Percentiles rank a stretch among this genome's conserved stretches.
These are phyloP conservation scores for Callaeas wilsoni DNA, from an alignment of 2,113 vertebrate species.

Conservation along the genomic window DNA sequence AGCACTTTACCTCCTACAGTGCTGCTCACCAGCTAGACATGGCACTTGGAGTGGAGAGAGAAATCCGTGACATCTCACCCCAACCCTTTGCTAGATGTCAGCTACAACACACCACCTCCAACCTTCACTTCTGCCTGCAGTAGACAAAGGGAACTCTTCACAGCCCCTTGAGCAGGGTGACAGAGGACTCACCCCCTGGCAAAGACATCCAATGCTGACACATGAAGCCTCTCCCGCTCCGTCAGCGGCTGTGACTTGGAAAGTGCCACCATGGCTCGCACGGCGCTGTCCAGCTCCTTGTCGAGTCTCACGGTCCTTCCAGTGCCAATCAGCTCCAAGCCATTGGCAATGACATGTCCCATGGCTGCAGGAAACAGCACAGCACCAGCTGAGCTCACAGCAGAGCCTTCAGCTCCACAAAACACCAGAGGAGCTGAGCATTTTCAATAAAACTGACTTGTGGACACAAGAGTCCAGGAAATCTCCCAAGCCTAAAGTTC, in stretches of 20 bases:
- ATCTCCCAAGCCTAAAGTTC: not conserved
- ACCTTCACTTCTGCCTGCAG: not conserved
- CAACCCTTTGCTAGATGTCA: not conserved
- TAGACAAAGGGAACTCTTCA: not conserved
- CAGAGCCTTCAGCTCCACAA: not conserved
- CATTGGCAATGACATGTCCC: constrained; percentile 86
- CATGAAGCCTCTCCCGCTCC: constrained; percentile 82
- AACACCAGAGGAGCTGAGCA: not conserved
- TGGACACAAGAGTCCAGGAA: not conserved
- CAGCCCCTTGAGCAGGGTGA: not conserved
- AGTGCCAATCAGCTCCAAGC: constrained; percentile 81
- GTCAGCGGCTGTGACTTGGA: constrained; percentile 77
- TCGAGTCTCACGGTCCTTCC: constrained; percentile 74
- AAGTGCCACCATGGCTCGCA: constrained; percentile 76
- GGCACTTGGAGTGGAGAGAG: not conserved
- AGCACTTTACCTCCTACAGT: not conserved
- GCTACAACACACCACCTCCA: not conserved
- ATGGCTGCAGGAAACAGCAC: constrained; percentile 72
- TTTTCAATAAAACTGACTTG: not conserved
- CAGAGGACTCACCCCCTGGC: constrained; percentile 81
- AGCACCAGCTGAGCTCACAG: not conserved
- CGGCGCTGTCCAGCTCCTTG: constrained; percentile 71
- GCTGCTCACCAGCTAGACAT: not conserved
- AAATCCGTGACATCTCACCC: not conserved
- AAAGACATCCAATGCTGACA: constrained; percentile 81